Conservation (phyloP, 2,797 vertebrate genomes). For the Acipenser transmontanus region DNA sequence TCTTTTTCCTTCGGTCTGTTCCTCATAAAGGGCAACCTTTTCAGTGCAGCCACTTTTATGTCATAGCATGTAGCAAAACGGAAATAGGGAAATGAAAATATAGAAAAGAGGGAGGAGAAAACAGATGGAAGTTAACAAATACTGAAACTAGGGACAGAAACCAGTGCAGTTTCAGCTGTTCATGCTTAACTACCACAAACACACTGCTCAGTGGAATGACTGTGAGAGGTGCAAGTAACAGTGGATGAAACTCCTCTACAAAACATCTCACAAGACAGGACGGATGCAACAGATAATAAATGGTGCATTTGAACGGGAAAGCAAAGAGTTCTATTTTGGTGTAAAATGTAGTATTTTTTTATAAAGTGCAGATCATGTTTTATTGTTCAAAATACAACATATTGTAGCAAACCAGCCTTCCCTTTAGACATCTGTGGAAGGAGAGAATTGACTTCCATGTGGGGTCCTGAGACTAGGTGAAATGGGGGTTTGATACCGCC, state of each 20-base stretch:
- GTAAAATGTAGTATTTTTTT: too few relatives aligned
- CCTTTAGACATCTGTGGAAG: too few relatives aligned
- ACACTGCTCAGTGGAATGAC: slow-evolving; percentile 30
- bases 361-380: too few relatives aligned
- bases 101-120: slow-evolving; percentile 68
- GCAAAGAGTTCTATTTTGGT: too few relatives aligned
- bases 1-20: slow-evolving; percentile 94
- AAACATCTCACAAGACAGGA: slow-evolving; percentile 19
- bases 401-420: too few relatives aligned
- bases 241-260: slow-evolving; percentile 16
- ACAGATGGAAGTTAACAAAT: slow-evolving; percentile 72
- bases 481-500: too few relatives aligned
- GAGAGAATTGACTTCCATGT: too few relatives aligned
- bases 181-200: slow-evolving; percentile 46
- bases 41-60: slow-evolving; percentile 81
- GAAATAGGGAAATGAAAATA: slow-evolving; percentile 70
- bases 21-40: slow-evolving; percentile 93
- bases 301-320: slow-evolving; percentile 47
- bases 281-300: slow-evolving; percentile 53
- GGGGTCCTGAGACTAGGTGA: too few relatives aligned
- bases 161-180: slow-evolving; percentile 52
- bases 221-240: slow-evolving; percentile 8
- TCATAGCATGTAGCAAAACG: slow-evolving; percentile 73
- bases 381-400: too few relatives aligned
- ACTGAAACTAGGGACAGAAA: slow-evolving; percentile 75